Conservation (phyloP, 2,113 vertebrate genomes). For the Tupaia tana region DNA sequence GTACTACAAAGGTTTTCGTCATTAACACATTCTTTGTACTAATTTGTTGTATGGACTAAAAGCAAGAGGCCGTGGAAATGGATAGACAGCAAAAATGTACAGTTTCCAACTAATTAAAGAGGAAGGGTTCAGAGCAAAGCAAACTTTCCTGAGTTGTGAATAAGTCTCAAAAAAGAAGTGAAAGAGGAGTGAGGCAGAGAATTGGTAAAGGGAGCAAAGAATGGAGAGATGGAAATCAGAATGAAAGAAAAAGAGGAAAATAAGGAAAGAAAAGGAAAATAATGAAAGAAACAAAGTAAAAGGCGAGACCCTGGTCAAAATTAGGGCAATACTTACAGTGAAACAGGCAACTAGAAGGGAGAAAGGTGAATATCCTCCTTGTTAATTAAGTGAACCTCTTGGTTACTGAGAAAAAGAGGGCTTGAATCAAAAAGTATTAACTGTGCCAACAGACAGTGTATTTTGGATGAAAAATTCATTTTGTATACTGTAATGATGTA, state of each 20-base stretch:
- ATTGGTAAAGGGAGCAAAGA: too few relatives aligned
- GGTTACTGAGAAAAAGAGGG: not conserved
- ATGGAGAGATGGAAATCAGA: fast-evolving
- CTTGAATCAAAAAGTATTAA: not conserved
- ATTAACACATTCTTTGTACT: not conserved
- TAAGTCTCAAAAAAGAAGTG: not conserved
- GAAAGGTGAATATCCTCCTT: not conserved
- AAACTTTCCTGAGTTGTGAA: not conserved
- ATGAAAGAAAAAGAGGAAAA: not conserved
- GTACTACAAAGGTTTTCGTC: not conserved
- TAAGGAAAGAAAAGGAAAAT: not conserved
- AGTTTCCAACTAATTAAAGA: not conserved
- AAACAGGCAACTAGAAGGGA: not conserved
- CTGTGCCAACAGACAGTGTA: too few relatives aligned
- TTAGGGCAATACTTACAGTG: not conserved
- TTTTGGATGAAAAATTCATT: too few relatives aligned
- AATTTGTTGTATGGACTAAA: not conserved
- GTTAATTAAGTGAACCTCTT: not conserved
- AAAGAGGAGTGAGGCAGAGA: fast-evolving
- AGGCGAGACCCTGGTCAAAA: not conserved
- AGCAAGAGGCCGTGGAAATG: not conserved
- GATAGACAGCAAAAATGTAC: not conserved
- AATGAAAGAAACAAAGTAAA: not conserved
- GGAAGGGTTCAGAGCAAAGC: not conserved
- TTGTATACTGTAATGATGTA: too few relatives aligned